These are phyloP conservation scores for Alosa sapidissima DNA, from an alignment of 2,797 vertebrate genomes.

Conservation along the genomic window DNA sequence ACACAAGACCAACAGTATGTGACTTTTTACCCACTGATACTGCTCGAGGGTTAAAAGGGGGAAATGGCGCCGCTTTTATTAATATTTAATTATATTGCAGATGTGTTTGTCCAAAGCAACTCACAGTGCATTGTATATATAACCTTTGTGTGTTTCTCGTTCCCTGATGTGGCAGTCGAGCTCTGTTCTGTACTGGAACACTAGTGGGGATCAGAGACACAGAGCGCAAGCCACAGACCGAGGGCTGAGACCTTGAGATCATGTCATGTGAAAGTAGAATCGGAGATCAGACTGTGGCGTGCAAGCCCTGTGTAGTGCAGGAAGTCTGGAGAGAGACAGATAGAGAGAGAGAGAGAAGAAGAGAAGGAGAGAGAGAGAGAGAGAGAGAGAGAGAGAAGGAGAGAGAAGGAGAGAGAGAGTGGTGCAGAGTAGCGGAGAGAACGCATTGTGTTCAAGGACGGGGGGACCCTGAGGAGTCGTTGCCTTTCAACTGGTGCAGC, in stretches of 20 bases:
- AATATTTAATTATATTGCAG: not conserved
- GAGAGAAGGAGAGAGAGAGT: not conserved
- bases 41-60: not conserved
- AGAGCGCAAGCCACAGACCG: not conserved
- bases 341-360: not conserved
- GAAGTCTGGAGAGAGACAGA: slow-evolving; percentile 4
- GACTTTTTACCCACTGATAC: not conserved
- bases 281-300: not conserved
- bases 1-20: too few species aligned
- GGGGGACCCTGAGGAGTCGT: not conserved
- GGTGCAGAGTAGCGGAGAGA: not conserved
- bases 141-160: too few species aligned
- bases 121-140: not conserved
- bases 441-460: slow-evolving; percentile 3
- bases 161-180: too few species aligned
- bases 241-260: not conserved
- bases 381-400: not conserved
- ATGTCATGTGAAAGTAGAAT: not conserved
- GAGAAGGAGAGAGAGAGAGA: not conserved
- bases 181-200: too few species aligned
- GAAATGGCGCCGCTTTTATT: not conserved
- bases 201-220: not conserved
- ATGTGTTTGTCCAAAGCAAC: not conserved
- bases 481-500: not conserved
- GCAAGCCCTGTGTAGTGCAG: not conserved